Percentiles rank a stretch among this genome's conserved stretches.
Evolutionary conservation across 2,113 vertebrate species (phyloP).

Genomic region (Nothobranchius furzeri): DNA sequence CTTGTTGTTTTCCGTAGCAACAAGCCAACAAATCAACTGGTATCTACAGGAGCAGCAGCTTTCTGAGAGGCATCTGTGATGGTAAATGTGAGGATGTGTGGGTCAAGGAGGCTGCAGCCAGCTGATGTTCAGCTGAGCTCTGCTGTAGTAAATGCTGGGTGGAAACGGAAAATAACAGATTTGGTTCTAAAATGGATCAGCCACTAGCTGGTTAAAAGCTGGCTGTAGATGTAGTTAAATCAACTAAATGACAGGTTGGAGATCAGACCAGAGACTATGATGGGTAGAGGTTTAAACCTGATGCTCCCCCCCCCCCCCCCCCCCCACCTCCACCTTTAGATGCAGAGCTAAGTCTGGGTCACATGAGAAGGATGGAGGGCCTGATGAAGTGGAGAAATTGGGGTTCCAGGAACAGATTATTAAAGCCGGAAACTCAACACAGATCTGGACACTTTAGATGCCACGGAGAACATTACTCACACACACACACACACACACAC

Average conservation of each 20-base stretch:
- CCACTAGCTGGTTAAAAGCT: too few species aligned
- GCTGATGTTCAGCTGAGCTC: not conserved
- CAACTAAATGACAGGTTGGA: not conserved
- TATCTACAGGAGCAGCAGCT: slow-evolving; percentile 6
- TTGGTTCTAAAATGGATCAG: not conserved
- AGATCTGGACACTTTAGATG: not conserved
- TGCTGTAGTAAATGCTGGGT: not conserved
- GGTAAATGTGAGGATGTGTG: slow-evolving; percentile 2
- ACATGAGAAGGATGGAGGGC: slow-evolving; percentile 8
- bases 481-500: too few species aligned
- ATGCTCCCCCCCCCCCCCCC: too few species aligned
- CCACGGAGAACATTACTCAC: not conserved
- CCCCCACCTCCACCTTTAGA: too few species aligned
- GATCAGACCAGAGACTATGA: not conserved
- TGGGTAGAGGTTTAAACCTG: too few species aligned
- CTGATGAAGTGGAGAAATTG: not conserved
- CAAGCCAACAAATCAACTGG: slow-evolving; percentile 49
- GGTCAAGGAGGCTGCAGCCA: too few species aligned
- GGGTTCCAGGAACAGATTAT: slow-evolving; percentile 4
- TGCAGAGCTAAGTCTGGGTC: not conserved
- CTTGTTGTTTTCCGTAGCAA: slow-evolving; percentile 53
- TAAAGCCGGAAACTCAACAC: not conserved
- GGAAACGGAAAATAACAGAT: not conserved
- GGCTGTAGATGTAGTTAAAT: too few species aligned
- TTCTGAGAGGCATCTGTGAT: slow-evolving; percentile 23